These are phyloP conservation scores for Perca schrenkii DNA, from an alignment of 2,113 vertebrate genomes.

Conservation along the genomic window DNA sequence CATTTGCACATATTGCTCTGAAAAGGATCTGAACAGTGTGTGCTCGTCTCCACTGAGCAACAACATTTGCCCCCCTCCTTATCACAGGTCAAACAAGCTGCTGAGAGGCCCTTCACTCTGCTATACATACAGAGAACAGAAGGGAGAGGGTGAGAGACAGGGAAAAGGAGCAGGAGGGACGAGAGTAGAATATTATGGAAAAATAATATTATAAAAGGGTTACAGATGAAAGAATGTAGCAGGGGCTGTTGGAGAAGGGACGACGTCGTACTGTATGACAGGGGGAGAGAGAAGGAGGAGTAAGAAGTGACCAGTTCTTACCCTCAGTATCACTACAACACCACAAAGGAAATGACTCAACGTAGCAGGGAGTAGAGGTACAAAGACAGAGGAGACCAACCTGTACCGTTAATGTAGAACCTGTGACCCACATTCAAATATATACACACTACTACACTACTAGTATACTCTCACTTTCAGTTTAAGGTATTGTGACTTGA, in stretches of 20 bases:
- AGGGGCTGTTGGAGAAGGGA: constrained; percentile 26
- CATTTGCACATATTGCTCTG: constrained; percentile 17
- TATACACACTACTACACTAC: background rate
- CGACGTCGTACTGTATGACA: constrained; percentile 14
- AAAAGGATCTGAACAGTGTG: constrained; percentile 45
- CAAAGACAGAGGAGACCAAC: constrained; percentile 14
- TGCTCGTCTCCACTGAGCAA: constrained; percentile 36
- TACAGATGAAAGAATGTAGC: constrained; percentile 49
- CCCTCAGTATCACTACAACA: background rate
- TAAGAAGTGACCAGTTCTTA: constrained; percentile 56
- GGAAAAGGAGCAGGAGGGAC: constrained; percentile 4
- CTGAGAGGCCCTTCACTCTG: constrained; percentile 57
- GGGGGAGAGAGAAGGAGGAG: constrained; percentile 24
- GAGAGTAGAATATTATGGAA: background rate
- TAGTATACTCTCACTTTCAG: background rate
- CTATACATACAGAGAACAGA: constrained; percentile 40
- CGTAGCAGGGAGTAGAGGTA: constrained; percentile 2
- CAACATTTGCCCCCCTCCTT: constrained; percentile 49
- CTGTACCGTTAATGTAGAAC: background rate
- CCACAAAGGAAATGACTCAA: constrained; percentile 46
- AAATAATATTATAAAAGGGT: constrained; percentile 30
- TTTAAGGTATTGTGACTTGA: background rate
- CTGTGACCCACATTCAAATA: background rate
- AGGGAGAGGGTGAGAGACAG: no score
- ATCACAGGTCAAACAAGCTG: constrained; percentile 70